A percentile compares a stretch with the other conserved stretches of the same genome.
phyloP scores from a whole-genome alignment of 2,113 vertebrate species.

The Vulpes lagopus region DNA sequence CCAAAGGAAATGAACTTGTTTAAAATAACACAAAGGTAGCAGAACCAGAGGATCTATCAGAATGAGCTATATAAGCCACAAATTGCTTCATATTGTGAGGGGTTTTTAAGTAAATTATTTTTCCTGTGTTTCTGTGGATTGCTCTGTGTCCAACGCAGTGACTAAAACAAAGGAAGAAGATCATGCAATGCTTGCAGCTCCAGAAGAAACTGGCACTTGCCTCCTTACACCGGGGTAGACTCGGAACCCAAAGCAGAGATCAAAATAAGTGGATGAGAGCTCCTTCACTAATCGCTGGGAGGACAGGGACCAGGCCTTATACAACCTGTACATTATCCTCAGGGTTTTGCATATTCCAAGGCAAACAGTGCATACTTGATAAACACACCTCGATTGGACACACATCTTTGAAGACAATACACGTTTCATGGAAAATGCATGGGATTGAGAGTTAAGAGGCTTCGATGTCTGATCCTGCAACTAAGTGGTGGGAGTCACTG shows the following conservation, averaged over 20 bases:
- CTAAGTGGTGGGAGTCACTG: neutral
- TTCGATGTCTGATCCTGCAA: neutral
- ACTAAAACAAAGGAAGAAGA: neutral
- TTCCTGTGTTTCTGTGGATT: neutral
- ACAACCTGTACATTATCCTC: neutral
- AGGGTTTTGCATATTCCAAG: neutral
- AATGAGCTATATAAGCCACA: neutral
- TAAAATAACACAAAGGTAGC: neutral
- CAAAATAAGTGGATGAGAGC: neutral
- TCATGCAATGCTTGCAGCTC: neutral
- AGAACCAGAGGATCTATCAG: neutral
- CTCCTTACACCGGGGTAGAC: neutral
- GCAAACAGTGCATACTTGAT: neutral
- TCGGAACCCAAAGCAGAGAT: neutral
- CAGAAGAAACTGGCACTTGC: neutral
- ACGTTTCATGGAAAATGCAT: neutral
- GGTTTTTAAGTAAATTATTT: conserved; percentile 17
- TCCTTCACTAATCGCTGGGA: neutral
- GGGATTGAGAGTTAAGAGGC: neutral
- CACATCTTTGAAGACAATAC: neutral
- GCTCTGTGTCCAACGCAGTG: neutral
- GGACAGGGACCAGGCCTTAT: neutral
- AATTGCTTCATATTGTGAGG: neutral
- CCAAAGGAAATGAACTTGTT: neutral
- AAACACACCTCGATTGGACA: neutral